Evolutionary conservation across 2,113 vertebrate genomes (phyloP).

Genomic region (Thinocorus orbignyianus): DNA sequence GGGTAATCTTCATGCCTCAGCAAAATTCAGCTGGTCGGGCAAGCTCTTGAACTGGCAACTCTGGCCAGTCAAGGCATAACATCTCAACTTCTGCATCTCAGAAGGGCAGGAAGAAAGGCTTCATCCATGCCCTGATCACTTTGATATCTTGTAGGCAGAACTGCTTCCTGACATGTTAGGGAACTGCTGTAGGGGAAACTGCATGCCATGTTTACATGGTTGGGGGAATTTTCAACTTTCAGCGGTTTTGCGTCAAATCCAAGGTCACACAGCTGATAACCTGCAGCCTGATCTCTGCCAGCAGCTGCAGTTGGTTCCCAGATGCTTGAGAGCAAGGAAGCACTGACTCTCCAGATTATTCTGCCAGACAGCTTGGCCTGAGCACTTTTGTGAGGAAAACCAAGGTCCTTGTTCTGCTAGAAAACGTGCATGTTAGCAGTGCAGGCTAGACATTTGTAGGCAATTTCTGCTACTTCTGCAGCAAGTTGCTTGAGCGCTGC

Average conservation of each 20-base stretch:
- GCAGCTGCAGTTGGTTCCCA: neutral
- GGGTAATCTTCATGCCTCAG: neutral
- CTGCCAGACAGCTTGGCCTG: neutral
- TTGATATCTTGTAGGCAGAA: neutral
- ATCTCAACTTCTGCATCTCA: neutral
- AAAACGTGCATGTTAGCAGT: fast-evolving
- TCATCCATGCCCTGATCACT: neutral
- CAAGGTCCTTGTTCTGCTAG: neutral
- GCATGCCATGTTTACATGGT: fast-evolving
- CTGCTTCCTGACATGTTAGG: neutral
- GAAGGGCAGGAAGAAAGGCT: fast-evolving
- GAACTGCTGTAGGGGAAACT: fast-evolving
- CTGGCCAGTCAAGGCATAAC: neutral
- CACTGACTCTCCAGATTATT: neutral
- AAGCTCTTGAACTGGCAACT: neutral
- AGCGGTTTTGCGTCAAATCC: fast-evolving
- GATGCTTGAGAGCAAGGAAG: neutral
- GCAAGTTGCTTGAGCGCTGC: fast-evolving
- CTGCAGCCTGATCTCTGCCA: neutral
- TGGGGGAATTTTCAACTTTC: neutral
- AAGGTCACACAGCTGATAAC: fast-evolving
- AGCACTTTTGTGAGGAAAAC: neutral
- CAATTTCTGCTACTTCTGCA: neutral
- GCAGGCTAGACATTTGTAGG: neutral
- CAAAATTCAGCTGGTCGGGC: neutral